These are phyloP conservation scores for Trachelus tabidus DNA, from an alignment of 2,888 invertebrate species.

Conservation along the genomic window DNA sequence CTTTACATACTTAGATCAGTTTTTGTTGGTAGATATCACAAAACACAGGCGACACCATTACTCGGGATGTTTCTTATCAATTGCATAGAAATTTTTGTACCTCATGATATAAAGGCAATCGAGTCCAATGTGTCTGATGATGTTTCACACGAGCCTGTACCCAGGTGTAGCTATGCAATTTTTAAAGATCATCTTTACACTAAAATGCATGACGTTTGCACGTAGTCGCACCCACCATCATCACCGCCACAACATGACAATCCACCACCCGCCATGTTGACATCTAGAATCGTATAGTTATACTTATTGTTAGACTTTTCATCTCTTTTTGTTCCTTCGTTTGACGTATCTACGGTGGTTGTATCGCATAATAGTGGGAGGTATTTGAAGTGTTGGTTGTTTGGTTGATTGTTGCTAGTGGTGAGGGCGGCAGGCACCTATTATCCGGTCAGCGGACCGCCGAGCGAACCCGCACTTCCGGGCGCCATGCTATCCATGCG, in stretches of 20 bases:
- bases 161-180: background rate
- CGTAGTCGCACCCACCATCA: conserved; percentile 41
- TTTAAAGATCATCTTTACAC: background rate
- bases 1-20: background rate
- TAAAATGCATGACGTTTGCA: conserved; percentile 36
- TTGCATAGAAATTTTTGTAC: background rate
- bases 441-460: conserved; percentile 83
- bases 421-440: conserved; percentile 94
- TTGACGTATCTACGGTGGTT: conserved; percentile 7
- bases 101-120: background rate
- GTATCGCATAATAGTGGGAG: conserved; percentile 51
- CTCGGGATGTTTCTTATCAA: background rate
- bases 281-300: conserved; percentile 4
- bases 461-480: conserved; percentile 71
- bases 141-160: background rate
- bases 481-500: conserved; percentile 68
- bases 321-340: conserved; percentile 14
- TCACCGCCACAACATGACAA: background rate
- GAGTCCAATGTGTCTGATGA: background rate
- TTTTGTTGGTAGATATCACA: background rate
- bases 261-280: conserved; percentile 2
- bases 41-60: background rate
- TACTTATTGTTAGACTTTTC: background rate
- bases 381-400: conserved; percentile 67
- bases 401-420: conserved; percentile 76